Conservation (phyloP, 1,140 invertebrate species). For the Dufourea novaeangliae region DNA sequence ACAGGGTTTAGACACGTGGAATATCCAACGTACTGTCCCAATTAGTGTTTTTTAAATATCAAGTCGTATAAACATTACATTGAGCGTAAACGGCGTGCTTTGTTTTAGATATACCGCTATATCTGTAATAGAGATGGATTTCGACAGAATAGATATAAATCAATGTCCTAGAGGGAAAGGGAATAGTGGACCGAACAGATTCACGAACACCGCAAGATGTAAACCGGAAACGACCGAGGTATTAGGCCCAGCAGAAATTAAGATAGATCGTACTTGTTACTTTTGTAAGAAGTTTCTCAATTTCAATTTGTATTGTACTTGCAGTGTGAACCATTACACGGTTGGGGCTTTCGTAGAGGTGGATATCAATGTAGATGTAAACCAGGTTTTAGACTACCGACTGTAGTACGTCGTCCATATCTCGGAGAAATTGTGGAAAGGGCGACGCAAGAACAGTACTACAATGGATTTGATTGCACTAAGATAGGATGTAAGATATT, state of each 20-base stretch:
- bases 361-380: conserved; percentile 97
- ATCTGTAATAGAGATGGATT: conserved; percentile 97
- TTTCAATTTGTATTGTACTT: conserved; percentile 19
- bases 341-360: conserved; percentile 96
- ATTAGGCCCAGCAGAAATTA: conserved; percentile 1
- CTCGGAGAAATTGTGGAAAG: conserved; percentile 96
- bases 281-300: neutral
- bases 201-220: conserved; percentile 95
- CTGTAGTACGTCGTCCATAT: conserved; percentile 92
- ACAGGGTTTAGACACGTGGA: conserved; percentile 97
- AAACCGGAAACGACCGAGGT: conserved; percentile 95
- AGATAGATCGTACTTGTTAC: conserved; percentile 2
- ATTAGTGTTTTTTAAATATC: too few relatives aligned
- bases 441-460: conserved; percentile 94
- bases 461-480: conserved; percentile 94
- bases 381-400: conserved; percentile 94
- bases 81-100: conserved; percentile 22
- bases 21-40: conserved; percentile 91
- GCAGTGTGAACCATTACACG: conserved; percentile 97
- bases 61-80: too few relatives aligned
- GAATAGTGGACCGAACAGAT: conserved; percentile 94
- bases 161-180: conserved; percentile 95
- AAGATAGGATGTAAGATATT: conserved; percentile 93
- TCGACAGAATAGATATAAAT: conserved; percentile 98
- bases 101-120: conserved; percentile 93